A percentile compares a stretch with the other conserved stretches of the same genome.
Conservation (phyloP, 1,140 invertebrate genomes). For the Yoshiicerus persimilis region DNA sequence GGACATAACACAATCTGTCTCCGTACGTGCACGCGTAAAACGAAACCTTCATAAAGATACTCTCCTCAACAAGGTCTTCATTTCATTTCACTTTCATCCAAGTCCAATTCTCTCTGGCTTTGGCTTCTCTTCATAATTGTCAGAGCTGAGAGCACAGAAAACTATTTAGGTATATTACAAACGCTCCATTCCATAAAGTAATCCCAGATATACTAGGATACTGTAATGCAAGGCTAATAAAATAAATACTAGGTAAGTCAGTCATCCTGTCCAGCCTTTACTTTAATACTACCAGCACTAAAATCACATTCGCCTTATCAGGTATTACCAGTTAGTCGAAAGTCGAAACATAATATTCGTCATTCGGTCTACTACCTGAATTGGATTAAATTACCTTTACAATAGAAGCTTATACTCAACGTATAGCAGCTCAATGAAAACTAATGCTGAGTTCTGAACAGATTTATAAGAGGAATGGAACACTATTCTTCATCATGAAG, state of each 20-base stretch:
- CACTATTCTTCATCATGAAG: not conserved
- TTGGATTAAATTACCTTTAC: slow-evolving; percentile 11
- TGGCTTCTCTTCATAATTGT: not conserved
- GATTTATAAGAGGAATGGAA: not conserved
- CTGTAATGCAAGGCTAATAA: not conserved
- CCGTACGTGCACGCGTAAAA: not conserved
- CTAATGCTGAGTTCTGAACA: no score
- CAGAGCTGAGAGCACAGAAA: not conserved
- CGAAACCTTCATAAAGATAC: not conserved
- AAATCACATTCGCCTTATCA: no score
- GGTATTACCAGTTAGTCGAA: no score
- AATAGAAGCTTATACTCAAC: not conserved
- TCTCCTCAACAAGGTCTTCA: slow-evolving; percentile 8
- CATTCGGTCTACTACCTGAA: not conserved
- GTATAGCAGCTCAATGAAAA: not conserved
- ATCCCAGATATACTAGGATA: not conserved
- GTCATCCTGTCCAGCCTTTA: not conserved
- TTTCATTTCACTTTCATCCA: not conserved
- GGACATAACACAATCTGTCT: not conserved
- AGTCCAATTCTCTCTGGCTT: not conserved
- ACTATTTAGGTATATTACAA: not conserved
- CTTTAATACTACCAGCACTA: no score
- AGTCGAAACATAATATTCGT: no score
- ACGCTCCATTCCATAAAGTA: not conserved
- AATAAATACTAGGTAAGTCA: not conserved